Percentiles rank a stretch among this genome's conserved stretches.
phyloP scores from a whole-genome alignment of 2,113 vertebrate genomes.

The Lutjanus erythropterus region DNA sequence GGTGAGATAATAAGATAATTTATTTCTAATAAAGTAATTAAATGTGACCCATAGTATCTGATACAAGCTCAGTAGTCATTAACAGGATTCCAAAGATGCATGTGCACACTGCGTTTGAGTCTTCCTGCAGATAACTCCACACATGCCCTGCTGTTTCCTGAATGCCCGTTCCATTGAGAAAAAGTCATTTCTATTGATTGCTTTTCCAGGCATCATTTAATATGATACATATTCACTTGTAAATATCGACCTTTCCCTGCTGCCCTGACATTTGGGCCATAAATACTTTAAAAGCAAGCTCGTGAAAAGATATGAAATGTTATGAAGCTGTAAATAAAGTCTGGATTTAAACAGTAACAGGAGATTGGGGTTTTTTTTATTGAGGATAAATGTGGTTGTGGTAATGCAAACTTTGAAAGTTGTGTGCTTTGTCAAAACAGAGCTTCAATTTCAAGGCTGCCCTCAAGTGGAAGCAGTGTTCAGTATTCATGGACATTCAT shows the following conservation, averaged over 20 bases:
- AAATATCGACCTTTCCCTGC: conserved; percentile 71
- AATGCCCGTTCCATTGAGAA: conserved; percentile 54
- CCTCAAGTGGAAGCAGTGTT: conserved; percentile 15
- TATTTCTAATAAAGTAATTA: background rate
- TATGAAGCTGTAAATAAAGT: conserved; percentile 53
- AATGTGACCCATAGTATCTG: background rate
- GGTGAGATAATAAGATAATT: background rate
- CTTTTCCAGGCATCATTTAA: conserved; percentile 78
- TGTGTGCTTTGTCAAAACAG: background rate
- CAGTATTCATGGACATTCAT: conserved; percentile 13
- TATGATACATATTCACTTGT: conserved; percentile 76
- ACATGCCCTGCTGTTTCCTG: conserved; percentile 43
- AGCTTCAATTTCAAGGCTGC: conserved; percentile 36
- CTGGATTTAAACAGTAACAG: conserved; percentile 25
- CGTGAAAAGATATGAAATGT: conserved; percentile 49
- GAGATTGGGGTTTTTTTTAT: background rate
- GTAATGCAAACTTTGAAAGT: background rate
- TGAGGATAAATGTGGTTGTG: conserved; percentile 7
- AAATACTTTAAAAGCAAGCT: conserved; percentile 64
- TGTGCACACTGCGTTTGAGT: background rate
- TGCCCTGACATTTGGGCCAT: conserved; percentile 52
- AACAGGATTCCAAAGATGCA: background rate
- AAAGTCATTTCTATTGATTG: conserved; percentile 76
- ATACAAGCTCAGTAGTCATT: background rate
- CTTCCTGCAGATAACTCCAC: background rate